phyloP scores from a whole-genome alignment of 92 coral and sea anemone species.

The Parazoanthus atlanticus region DNA sequence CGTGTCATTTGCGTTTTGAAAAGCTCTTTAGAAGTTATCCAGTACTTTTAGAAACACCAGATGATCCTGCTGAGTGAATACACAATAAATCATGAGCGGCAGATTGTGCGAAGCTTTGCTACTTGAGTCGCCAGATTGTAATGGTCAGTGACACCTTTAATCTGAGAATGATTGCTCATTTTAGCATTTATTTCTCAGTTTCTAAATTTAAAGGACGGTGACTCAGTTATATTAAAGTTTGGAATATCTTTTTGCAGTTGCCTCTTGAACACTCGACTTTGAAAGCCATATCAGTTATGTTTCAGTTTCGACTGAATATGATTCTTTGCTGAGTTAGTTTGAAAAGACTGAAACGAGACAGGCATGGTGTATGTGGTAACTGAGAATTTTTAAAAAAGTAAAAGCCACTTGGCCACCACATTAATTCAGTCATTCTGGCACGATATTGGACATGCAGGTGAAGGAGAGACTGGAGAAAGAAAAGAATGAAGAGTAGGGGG shows the following conservation, averaged over 20 bases:
- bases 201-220: not conserved
- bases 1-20: not conserved
- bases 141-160: conserved; percentile 1
- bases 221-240: not conserved
- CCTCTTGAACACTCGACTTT: not conserved
- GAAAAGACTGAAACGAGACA: too few species aligned
- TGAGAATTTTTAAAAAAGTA: too few species aligned
- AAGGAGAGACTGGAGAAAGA: too few species aligned
- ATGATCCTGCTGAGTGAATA: not conserved
- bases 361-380: too few species aligned
- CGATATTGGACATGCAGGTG: too few species aligned
- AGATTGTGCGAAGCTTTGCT: conserved; percentile 26
- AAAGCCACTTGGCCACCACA: too few species aligned
- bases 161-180: not conserved
- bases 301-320: not conserved
- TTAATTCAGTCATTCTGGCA: too few species aligned
- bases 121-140: conserved; percentile 13
- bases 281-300: not conserved
- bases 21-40: not conserved
- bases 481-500: too few species aligned
- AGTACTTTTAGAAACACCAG: not conserved
- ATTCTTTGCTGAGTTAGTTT: not conserved
- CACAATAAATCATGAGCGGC: not conserved
- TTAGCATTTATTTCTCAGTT: not conserved
- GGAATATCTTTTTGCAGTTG: not conserved